Evolutionary conservation across 2,888 invertebrate genomes (phyloP).

Genomic region (Cataglyphis cursor): DNA sequence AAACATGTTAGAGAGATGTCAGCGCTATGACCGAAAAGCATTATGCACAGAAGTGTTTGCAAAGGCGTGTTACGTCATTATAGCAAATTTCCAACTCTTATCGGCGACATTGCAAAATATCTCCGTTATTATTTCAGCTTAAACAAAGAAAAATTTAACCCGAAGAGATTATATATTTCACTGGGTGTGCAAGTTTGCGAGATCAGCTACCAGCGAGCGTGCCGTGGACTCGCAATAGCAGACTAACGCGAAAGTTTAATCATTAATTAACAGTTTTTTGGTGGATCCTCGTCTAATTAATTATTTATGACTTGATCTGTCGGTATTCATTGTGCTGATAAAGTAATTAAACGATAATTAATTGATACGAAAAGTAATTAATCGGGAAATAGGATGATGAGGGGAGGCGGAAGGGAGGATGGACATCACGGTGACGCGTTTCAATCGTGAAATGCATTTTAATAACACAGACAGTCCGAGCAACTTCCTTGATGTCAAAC

Average conservation of each 20-base stretch:
- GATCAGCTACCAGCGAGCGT: conserved; percentile 59
- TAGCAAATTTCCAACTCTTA: conserved; percentile 55
- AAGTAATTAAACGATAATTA: conserved; percentile 68
- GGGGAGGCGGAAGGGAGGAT: not conserved
- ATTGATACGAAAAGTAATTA: conserved; percentile 49
- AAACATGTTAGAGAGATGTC: conserved; percentile 27
- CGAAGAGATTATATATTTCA: conserved; percentile 51
- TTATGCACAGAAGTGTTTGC: conserved; percentile 31
- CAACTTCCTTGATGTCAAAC: conserved; percentile 1
- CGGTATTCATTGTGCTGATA: conserved; percentile 16
- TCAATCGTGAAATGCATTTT: not conserved
- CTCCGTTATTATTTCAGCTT: conserved; percentile 62
- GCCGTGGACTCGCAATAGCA: conserved; percentile 57
- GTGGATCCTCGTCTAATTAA: conserved; percentile 48
- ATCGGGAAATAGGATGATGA: conserved; percentile 3
- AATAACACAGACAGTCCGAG: not conserved
- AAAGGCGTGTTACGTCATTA: conserved; percentile 40
- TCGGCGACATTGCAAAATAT: conserved; percentile 63
- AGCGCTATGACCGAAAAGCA: conserved; percentile 26
- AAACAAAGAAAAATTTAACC: conserved; percentile 62
- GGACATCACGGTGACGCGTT: not conserved
- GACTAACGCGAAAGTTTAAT: conserved; percentile 59
- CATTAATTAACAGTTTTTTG: conserved; percentile 70
- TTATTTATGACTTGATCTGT: conserved; percentile 61
- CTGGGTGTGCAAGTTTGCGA: conserved; percentile 52